Percentiles rank a stretch among this genome's conserved stretches.
phyloP scores from a whole-genome alignment of 1,140 invertebrate species.

The Listronotus oregonensis region DNA sequence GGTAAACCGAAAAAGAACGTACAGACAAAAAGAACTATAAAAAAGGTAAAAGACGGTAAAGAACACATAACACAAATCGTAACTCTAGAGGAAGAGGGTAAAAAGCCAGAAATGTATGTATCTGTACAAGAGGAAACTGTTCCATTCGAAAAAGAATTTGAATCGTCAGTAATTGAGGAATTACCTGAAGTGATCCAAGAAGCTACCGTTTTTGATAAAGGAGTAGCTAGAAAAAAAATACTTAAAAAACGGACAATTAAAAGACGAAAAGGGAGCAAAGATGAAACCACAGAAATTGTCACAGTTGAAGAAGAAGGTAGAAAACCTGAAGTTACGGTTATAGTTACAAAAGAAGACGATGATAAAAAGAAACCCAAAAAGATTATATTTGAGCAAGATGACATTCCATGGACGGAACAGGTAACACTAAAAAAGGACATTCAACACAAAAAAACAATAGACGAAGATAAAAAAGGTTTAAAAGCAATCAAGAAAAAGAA shows the following conservation, averaged over 20 bases:
- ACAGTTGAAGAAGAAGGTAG: conserved; percentile 26
- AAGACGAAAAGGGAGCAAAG: conserved; percentile 26
- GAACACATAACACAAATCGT: conserved; percentile 52
- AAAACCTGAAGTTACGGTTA: conserved; percentile 7
- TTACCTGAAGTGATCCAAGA: conserved; percentile 21
- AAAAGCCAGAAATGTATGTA: conserved; percentile 49
- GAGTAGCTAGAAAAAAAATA: conserved; percentile 17
- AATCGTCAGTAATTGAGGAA: conserved; percentile 3
- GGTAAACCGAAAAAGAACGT: conserved; percentile 31
- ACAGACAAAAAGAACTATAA: conserved; percentile 33
- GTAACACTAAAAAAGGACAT: conserved; percentile 54
- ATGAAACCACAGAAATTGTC: conserved; percentile 24
- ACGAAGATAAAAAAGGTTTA: too few relatives aligned
- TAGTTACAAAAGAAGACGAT: conserved; percentile 40
- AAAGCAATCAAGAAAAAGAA: too few relatives aligned
- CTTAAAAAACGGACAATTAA: conserved; percentile 20
- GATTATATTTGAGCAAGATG: conserved; percentile 41
- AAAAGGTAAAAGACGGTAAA: conserved; percentile 48
- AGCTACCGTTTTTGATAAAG: conserved; percentile 4
- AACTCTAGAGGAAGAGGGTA: conserved; percentile 49
- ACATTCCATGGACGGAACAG: conserved; percentile 55
- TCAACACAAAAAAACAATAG: neutral
- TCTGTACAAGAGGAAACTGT: conserved; percentile 43
- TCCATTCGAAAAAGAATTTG: conserved; percentile 24
- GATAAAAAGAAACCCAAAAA: conserved; percentile 46